Evolutionary conservation across 1,140 invertebrate species (phyloP), one percentile per base, ranked within the genome.

Genomic region (Bombus ignitus): DNA sequence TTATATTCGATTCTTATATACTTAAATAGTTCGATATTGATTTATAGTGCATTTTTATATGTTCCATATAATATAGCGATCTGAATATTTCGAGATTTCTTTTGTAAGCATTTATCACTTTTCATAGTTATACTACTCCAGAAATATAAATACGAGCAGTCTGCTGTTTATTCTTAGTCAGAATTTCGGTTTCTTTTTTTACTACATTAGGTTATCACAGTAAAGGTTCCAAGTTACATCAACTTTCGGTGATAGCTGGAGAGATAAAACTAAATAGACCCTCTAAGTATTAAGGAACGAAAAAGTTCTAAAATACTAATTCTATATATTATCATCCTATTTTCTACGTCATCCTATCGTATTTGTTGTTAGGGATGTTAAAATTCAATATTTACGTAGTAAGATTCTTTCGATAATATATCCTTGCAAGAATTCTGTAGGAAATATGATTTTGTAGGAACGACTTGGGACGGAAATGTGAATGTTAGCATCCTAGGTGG

Each of bases 161-260:
- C n/a, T 47, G 18, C 35, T 42, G 22, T 39, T 72, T 53, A 44
- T 59, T 80, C 44, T 68, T 47, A 68, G 39, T 62, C 25, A 42
- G 25, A 79, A 68, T 85, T 75, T 35, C 22, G 12, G 25, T 68
- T 72, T 88, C 62, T 89, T 72, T 81, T 77, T 77, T 35, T 87
- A 85, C 72, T 66, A 72, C 80, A 83, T 86, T 89, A 83, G 92
- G 93, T 93, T 93, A 93, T 93, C 92, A 81, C 66, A 37, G n/a
- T 18, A 25, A 81, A 82, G 59, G 86, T 90, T 91, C 81, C 82
- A 86, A 88, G 88, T 87, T 86, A 77, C 83, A 90, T 90, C 89
- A 92, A 93, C 91, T 87, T 90, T 83, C 13, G 18, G 80, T 25
- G 92, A 93, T 93, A 93, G 86, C 47, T 59, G 62, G n/a, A 59